Evolutionary conservation across 2,113 vertebrate species (phyloP).

Genomic region (Chaetodon trifascialis): DNA sequence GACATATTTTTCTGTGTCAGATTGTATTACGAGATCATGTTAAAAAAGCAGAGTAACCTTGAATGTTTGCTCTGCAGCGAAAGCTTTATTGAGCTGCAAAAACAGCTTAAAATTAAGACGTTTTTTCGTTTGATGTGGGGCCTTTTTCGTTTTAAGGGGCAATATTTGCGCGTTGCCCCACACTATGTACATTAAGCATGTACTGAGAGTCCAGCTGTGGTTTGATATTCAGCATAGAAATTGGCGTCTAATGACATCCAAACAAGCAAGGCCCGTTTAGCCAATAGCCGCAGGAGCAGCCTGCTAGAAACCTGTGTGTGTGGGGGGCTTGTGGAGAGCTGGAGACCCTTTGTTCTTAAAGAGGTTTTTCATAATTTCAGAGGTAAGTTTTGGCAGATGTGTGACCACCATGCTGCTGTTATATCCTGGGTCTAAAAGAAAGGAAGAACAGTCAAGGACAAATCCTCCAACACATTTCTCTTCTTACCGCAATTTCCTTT

Average conservation of each 20-base stretch:
- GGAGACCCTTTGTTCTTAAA: not conserved
- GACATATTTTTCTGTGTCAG: not conserved
- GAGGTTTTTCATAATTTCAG: not conserved
- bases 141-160: not conserved
- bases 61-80: slow-evolving; percentile 9
- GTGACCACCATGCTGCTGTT: slow-evolving; percentile 15
- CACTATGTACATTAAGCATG: not conserved
- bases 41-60: not conserved
- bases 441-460: not conserved
- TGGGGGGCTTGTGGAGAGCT: not conserved
- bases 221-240: slow-evolving; percentile 19
- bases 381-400: slow-evolving; percentile 35
- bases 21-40: not conserved
- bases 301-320: slow-evolving; percentile 1
- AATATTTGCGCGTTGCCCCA: not conserved
- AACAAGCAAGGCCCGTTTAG: slow-evolving; percentile 14
- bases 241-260: slow-evolving; percentile 14
- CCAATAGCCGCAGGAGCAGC: not conserved
- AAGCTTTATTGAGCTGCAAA: slow-evolving; percentile 9
- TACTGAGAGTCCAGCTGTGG: not conserved
- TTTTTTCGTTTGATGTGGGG: not conserved
- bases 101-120: not conserved
- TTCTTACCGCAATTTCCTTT: not conserved
- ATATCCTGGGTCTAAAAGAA: not conserved
- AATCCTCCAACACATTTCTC: slow-evolving; percentile 14